These are phyloP conservation scores for Nannoperca australis DNA, from an alignment of 2,797 vertebrate species.

Conservation along the genomic window DNA sequence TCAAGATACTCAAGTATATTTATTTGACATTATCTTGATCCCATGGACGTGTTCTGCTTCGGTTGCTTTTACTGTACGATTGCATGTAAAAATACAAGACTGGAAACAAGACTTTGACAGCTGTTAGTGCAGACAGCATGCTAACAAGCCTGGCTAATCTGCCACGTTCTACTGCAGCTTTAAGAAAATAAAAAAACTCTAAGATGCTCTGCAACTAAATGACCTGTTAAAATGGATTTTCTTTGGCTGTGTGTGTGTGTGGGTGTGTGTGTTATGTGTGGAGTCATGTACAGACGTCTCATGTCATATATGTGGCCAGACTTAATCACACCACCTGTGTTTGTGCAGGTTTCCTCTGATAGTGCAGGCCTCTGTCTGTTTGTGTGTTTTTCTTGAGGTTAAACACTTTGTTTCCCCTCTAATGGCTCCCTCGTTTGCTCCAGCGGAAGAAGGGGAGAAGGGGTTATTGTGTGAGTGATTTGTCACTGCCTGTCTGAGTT, in stretches of 20 bases:
- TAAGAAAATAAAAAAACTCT: neutral
- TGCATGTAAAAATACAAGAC: neutral
- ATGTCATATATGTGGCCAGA: neutral
- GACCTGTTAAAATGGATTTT: neutral
- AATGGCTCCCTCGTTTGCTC: conserved; percentile 63
- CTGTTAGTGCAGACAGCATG: neutral
- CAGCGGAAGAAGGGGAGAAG: conserved; percentile 46
- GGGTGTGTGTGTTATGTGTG: neutral
- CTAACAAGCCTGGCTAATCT: neutral
- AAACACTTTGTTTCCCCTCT: conserved; percentile 64
- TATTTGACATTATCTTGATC: neutral
- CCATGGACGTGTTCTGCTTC: neutral
- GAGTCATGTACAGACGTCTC: neutral
- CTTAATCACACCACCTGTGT: conserved; percentile 15
- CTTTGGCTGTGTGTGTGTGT: no score
- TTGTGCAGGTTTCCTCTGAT: conserved; percentile 19
- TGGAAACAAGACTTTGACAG: neutral
- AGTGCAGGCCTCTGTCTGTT: conserved; percentile 37
- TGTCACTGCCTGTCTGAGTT: conserved; percentile 68
- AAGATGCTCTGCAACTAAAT: neutral
- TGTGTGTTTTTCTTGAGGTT: conserved; percentile 66
- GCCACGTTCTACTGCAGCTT: neutral
- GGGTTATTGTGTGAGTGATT: conserved; percentile 66
- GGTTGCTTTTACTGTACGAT: neutral
- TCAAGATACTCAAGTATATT: neutral